These are phyloP conservation scores for Temnothorax curvispinosus DNA, from an alignment of 1,140 invertebrate genomes.

Conservation along the genomic window DNA sequence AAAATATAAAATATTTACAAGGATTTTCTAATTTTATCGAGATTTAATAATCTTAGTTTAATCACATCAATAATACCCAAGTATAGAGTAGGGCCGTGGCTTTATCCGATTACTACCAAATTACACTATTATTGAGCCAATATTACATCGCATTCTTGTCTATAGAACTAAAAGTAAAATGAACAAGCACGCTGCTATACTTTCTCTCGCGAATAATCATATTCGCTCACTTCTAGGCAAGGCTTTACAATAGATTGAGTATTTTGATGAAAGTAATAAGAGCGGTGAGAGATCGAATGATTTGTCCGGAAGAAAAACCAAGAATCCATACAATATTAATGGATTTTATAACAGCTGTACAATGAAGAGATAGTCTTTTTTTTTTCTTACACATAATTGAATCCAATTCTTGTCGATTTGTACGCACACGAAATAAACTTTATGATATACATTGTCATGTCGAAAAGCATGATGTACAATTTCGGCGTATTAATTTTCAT, in stretches of 20 bases:
- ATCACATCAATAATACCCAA: conserved; percentile 84
- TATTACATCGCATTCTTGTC: conserved; percentile 49
- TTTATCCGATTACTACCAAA: conserved; percentile 66
- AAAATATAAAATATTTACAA: conserved; percentile 86
- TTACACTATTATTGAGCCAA: conserved; percentile 59
- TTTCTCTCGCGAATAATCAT: conserved; percentile 28
- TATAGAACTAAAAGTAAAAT: conserved; percentile 51
- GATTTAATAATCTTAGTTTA: conserved; percentile 82
- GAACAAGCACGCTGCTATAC: conserved; percentile 29
- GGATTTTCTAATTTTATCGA: conserved; percentile 84
- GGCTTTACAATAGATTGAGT: conserved; percentile 46
- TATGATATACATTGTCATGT: conserved; percentile 44
- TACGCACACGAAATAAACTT: conserved; percentile 65
- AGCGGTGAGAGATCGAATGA: conserved; percentile 11
- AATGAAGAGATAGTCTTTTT: conserved; percentile 51
- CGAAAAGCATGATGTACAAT: conserved; percentile 25
- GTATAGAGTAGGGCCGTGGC: conserved; percentile 77
- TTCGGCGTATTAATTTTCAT: conserved; percentile 15
- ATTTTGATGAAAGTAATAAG: conserved; percentile 48
- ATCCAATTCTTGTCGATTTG: conserved; percentile 42
- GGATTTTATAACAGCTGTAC: conserved; percentile 47
- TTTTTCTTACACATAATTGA: conserved; percentile 19
- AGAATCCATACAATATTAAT: conserved; percentile 24
- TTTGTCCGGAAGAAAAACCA: background rate
- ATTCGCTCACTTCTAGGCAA: conserved; percentile 40